These are phyloP conservation scores for Mycetomoellerius zeteki DNA, from an alignment of 1,140 invertebrate species.

Conservation along the genomic window DNA sequence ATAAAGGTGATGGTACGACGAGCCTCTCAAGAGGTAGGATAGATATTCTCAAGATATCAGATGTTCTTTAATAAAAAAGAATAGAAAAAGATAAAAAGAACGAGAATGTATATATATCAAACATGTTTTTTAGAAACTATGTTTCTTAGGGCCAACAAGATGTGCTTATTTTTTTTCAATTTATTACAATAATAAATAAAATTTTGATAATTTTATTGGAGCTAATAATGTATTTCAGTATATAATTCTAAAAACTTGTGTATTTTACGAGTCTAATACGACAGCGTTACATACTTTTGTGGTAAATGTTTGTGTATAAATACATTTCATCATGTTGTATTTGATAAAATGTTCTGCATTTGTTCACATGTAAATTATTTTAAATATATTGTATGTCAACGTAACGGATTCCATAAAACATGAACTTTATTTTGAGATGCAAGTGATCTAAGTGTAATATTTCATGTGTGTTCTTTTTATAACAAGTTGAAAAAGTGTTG, in stretches of 20 bases:
- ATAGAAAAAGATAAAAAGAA: not conserved
- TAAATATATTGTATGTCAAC: not conserved
- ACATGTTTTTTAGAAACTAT: not conserved
- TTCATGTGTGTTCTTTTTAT: not conserved
- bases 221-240: not conserved
- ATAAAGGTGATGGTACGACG: slow-evolving; percentile 81
- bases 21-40: not conserved
- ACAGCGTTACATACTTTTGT: not conserved
- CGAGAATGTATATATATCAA: not conserved
- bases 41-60: not conserved
- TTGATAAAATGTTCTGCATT: slow-evolving; percentile 3
- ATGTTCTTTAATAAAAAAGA: not conserved
- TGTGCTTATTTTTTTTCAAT: not conserved
- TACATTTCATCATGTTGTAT: slow-evolving; percentile 6
- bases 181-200: slow-evolving; percentile 8
- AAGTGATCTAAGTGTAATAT: not conserved
- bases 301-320: not conserved
- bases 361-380: slow-evolving; percentile 32
- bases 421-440: not conserved
- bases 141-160: not conserved
- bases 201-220: slow-evolving; percentile 3
- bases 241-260: not conserved
- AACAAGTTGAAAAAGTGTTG: not conserved
- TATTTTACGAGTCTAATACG: not conserved
- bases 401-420: not conserved